Conservation (phyloP, 2,888 invertebrate genomes). For the Andrena chrysosceles region DNA sequence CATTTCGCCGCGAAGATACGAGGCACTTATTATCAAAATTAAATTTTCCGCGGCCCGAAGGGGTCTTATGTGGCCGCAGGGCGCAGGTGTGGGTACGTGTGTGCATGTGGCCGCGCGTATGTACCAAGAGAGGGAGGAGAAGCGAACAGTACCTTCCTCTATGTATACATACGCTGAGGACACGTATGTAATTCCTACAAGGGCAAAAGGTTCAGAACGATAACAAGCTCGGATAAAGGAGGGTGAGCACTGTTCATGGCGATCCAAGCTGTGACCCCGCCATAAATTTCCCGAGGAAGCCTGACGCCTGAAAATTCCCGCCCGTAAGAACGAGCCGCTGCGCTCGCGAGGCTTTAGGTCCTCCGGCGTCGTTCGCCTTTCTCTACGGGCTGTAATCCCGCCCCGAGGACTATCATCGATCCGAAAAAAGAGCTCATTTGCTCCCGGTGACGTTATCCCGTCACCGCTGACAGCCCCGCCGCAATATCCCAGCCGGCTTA, state of each 20-base stretch:
- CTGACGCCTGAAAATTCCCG: slow-evolving; percentile 76
- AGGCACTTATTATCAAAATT: slow-evolving; percentile 59
- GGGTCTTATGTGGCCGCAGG: slow-evolving; percentile 8
- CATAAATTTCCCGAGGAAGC: slow-evolving; percentile 78
- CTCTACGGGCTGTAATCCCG: slow-evolving; percentile 64
- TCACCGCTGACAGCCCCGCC: slow-evolving; percentile 65
- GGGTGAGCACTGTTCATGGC: slow-evolving; percentile 77
- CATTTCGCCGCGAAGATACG: slow-evolving; percentile 19
- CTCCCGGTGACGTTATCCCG: slow-evolving; percentile 67
- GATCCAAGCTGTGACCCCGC: slow-evolving; percentile 81
- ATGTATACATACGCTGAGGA: slow-evolving; percentile 28
- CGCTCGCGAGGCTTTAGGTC: slow-evolving; percentile 54
- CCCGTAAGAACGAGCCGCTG: slow-evolving; percentile 65
- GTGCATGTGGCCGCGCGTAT: not conserved
- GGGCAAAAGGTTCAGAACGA: slow-evolving; percentile 73
- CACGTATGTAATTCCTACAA: slow-evolving; percentile 64
- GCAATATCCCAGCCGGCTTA: slow-evolving; percentile 60
- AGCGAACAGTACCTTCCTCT: slow-evolving; percentile 5
- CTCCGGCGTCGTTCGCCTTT: slow-evolving; percentile 35
- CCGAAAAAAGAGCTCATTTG: slow-evolving; percentile 73
- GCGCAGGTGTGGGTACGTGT: not conserved
- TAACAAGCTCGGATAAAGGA: slow-evolving; percentile 75
- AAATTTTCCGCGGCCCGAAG: slow-evolving; percentile 43
- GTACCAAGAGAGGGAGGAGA: not conserved
- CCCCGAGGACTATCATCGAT: slow-evolving; percentile 68